Evolutionary conservation across 2,888 invertebrate species (phyloP), one percentile per base, ranked within the genome.

Genomic region (Amphiduros pacificus): DNA sequence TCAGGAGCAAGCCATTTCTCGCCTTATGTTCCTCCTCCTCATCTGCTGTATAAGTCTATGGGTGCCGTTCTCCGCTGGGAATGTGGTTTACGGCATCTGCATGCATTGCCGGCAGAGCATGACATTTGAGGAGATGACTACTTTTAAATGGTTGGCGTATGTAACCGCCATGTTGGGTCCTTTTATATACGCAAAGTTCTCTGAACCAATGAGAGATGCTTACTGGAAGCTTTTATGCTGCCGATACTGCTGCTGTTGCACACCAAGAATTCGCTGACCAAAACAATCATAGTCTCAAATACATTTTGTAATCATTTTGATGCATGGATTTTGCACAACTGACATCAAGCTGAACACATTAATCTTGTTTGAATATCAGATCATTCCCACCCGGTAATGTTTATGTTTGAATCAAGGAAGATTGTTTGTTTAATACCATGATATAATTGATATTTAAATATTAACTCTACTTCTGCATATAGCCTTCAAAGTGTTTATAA

Each of bases 131-230:
- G 58, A 55, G 28, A 51, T 57, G 31, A 40, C 55, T 1, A 63
- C 61, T 32, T 67, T 70, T 55, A 68, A 71, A 54, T 70, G 69
- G 70, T 32, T 68, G 41, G 70, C 70, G 1, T 71, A 66, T 59
- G 55, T 62, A 31, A 51, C 62, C 5, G 63, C 64, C n/a, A 40
- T 66, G 40, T 49, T 64, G 3, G 71, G 64, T 20, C 63, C 67
- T 2, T 49, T 64, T 14, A 41, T 68, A 22, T 66, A 60, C 40
- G 31, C 49, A 32, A 55, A 49, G 49, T 57, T 63, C 55, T 65
- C 55, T 3, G 63, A 60, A 14, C 56, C 53, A 2, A 27, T 67
- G 51, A 54, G 65, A 6, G 58, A 60, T 2, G 63, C 62, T 20
- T 60, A 44, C 52, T 65, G 60, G 55, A 31, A 41, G 2, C 27